Conservation (phyloP, 2,888 invertebrate genomes). For the Drosophila atripex region DNA sequence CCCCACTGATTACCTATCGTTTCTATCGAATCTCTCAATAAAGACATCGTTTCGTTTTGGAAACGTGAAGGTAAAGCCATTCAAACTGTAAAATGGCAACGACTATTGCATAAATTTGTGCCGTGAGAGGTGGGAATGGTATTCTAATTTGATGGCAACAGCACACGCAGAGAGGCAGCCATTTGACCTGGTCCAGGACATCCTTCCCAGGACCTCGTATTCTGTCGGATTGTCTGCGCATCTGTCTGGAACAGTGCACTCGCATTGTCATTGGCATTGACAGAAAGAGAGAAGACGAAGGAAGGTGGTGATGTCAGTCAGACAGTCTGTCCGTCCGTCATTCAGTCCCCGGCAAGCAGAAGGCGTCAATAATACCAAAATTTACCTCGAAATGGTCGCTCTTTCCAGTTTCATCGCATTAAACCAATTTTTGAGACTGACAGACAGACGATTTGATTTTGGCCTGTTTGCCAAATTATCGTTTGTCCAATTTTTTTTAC, state of each 20-base stretch:
- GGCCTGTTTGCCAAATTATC: constrained; percentile 18
- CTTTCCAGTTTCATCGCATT: constrained; percentile 37
- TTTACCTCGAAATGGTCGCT: constrained; percentile 10
- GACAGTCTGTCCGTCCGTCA: constrained; percentile 6
- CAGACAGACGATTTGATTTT: constrained; percentile 44
- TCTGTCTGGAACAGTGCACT: constrained; percentile 69
- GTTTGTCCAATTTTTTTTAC: constrained; percentile 22
- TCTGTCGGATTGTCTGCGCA: constrained; percentile 45
- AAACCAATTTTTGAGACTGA: constrained; percentile 51
- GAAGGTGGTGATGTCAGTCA: constrained; percentile 31
- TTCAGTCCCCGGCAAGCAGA: constrained; percentile 15
- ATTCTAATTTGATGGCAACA: constrained; percentile 38
- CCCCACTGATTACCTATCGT: constrained; percentile 1
- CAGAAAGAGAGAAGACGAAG: constrained; percentile 44
- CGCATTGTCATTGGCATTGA: constrained; percentile 56
- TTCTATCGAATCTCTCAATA: constrained; percentile 45
- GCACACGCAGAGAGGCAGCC: constrained; percentile 31
- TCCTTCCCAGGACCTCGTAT: background rate
- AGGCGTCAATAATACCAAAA: constrained; percentile 33
- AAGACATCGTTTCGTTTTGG: constrained; percentile 52
- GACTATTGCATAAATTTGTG: constrained; percentile 64
- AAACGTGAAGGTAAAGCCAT: constrained; percentile 60
- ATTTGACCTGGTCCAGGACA: constrained; percentile 20
- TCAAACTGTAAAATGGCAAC: constrained; percentile 51
- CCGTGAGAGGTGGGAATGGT: constrained; percentile 38